These are phyloP conservation scores for Punctoribates punctum DNA, from an alignment of 2,888 invertebrate species.

Conservation along the genomic window DNA sequence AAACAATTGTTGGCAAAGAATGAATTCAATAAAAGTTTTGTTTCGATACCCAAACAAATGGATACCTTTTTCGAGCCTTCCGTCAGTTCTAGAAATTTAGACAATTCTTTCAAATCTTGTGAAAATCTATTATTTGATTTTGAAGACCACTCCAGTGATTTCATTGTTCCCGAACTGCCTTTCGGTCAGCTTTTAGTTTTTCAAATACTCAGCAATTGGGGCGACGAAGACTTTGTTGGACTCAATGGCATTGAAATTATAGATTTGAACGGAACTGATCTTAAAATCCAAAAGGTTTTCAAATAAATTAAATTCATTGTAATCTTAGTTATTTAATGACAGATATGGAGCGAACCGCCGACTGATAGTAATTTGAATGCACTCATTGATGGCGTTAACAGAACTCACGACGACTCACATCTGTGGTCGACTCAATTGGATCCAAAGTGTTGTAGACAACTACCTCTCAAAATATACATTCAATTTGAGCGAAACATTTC, in stretches of 20 bases:
- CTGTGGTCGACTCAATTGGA: slow-evolving; percentile 61
- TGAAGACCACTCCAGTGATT: slow-evolving; percentile 54
- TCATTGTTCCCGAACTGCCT: slow-evolving; percentile 73
- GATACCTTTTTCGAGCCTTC: background rate
- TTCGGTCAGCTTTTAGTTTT: slow-evolving; percentile 64
- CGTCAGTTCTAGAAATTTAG: no score
- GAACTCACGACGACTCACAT: slow-evolving; percentile 72
- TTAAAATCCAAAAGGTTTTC: slow-evolving; percentile 60
- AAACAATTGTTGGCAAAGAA: background rate
- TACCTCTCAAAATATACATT: slow-evolving; percentile 35
- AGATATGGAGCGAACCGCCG: slow-evolving; percentile 47
- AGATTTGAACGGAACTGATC: slow-evolving; percentile 61
- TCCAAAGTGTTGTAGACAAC: background rate
- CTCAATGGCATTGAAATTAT: slow-evolving; percentile 74
- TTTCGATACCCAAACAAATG: background rate
- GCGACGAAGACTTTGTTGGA: slow-evolving; percentile 72
- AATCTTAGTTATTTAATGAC: background rate
- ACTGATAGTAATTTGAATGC: slow-evolving; percentile 54
- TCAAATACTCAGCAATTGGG: slow-evolving; percentile 71
- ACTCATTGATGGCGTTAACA: slow-evolving; percentile 66
- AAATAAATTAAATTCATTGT: background rate
- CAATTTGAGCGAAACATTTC: slow-evolving; percentile 33
- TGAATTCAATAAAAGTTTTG: slow-evolving; percentile 8
- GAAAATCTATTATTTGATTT: background rate
- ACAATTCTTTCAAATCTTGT: slow-evolving; percentile 9